A percentile compares a stretch with the other conserved stretches of the same genome.
Evolutionary conservation across 2,113 vertebrate genomes (phyloP).

Genomic region (Dipodomys spectabilis): DNA sequence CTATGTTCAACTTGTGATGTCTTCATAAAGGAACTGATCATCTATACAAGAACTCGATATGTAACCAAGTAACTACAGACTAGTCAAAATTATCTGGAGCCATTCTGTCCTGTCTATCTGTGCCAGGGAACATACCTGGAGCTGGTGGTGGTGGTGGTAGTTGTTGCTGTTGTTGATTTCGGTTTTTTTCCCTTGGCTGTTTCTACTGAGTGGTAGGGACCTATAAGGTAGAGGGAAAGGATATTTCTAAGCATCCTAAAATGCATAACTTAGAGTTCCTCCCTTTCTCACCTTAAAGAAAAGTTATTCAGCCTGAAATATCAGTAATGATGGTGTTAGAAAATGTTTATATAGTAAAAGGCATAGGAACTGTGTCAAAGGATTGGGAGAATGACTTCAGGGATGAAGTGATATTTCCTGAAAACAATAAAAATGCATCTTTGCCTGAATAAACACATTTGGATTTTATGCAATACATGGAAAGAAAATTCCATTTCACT

Average conservation of each 20-base stretch:
- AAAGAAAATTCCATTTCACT: slow-evolving; percentile 25
- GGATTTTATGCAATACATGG: neutral
- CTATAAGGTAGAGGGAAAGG: neutral
- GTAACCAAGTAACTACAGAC: neutral
- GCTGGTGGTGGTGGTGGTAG: neutral
- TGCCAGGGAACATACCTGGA: neutral
- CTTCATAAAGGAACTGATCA: neutral
- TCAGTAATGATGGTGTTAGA: neutral
- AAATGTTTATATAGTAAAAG: neutral
- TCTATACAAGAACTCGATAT: neutral
- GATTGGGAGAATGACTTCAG: neutral
- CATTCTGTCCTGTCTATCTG: neutral
- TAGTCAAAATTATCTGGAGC: neutral
- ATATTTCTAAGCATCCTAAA: neutral
- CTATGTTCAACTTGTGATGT: slow-evolving; percentile 18
- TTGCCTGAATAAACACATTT: neutral
- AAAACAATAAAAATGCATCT: neutral
- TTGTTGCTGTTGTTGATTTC: too few species aligned
- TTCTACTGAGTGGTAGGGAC: neutral
- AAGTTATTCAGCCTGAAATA: neutral
- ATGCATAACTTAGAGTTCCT: neutral
- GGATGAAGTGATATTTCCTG: neutral
- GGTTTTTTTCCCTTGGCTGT: neutral
- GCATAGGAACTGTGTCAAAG: neutral
- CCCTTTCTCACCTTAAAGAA: neutral